A percentile compares a stretch with the other conserved stretches of the same genome.
Conservation (phyloP, 1,140 invertebrate species). For the Drosophila sproati region DNA sequence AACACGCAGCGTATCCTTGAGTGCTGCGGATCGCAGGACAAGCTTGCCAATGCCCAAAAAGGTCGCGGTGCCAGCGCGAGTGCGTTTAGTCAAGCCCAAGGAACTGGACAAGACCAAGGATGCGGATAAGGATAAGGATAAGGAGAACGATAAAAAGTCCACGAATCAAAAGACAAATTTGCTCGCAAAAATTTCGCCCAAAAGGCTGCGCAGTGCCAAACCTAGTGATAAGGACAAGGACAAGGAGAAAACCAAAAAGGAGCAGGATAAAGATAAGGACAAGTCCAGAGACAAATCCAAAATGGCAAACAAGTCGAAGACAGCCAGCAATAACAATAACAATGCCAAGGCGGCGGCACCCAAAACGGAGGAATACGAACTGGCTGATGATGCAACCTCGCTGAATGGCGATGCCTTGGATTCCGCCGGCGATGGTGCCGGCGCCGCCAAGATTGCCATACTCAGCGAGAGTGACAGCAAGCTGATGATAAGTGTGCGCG, state of each 20-base stretch:
- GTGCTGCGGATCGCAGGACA: conserved; percentile 72
- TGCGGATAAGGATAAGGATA: conserved; percentile 63
- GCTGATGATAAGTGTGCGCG: conserved; percentile 87
- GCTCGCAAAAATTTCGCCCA: conserved; percentile 73
- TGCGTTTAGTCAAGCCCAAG: conserved; percentile 53
- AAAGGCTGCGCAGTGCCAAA: conserved; percentile 57
- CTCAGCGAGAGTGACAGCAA: conserved; percentile 84
- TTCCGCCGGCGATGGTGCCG: conserved; percentile 29
- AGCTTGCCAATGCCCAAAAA: conserved; percentile 59
- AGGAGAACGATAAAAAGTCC: conserved; percentile 70
- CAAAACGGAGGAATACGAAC: conserved; percentile 85
- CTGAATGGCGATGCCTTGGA: conserved; percentile 82
- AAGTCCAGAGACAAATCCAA: conserved; percentile 23
- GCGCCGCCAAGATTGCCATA: conserved; percentile 78
- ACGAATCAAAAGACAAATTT: conserved; percentile 65
- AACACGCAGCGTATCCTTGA: conserved; percentile 72
- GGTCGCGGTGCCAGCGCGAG: conserved; percentile 25
- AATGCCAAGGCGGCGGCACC: conserved; percentile 13
- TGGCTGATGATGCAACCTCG: conserved; percentile 86
- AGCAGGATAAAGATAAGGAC: conserved; percentile 38
- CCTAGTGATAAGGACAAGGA: conserved; percentile 34
- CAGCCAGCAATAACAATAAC: conserved; percentile 21
- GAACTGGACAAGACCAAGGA: conserved; percentile 66
- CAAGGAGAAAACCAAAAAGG: conserved; percentile 6
- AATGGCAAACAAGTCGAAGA: neutral